These are phyloP conservation scores for Hetaerina americana DNA, from an alignment of 1,140 invertebrate species.

Conservation along the genomic window DNA sequence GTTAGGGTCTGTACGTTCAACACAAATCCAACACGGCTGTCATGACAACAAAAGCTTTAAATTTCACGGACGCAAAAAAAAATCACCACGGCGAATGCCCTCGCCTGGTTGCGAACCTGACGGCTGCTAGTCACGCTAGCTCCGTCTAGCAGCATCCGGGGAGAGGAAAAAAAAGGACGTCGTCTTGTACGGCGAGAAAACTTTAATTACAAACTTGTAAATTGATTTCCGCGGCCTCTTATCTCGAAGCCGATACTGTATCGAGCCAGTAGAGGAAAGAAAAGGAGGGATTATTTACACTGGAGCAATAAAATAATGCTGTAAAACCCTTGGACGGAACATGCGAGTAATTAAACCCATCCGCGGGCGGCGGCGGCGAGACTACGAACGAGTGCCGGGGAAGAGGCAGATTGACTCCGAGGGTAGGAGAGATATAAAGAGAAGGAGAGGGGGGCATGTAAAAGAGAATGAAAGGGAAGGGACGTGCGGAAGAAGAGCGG, in stretches of 20 bases:
- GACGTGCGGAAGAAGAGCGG: too few species aligned
- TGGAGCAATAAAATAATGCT: neutral
- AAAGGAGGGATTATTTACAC: neutral
- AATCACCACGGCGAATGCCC: neutral
- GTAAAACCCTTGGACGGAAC: neutral
- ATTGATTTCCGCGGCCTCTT: neutral
- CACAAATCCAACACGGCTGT: too few species aligned
- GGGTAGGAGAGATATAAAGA: too few species aligned
- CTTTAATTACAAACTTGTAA: neutral
- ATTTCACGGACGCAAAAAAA: neutral
- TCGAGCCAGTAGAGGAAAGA: neutral
- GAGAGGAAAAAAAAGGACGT: too few species aligned
- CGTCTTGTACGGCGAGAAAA: neutral
- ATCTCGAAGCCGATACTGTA: neutral
- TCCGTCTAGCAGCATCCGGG: neutral
- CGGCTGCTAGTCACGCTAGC: neutral
- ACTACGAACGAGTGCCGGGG: neutral
- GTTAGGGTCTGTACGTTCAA: too few species aligned
- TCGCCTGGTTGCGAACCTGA: neutral
- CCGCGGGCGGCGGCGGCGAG: neutral
- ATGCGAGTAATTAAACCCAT: neutral
- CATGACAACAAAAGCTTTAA: neutral
- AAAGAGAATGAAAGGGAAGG: too few species aligned
- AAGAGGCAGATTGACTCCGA: neutral
- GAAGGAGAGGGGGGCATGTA: too few species aligned